Evolutionary conservation across 2,888 invertebrate genomes (phyloP), one percentile per base, ranked within the genome.

Genomic region (Mimachlamys varia): DNA sequence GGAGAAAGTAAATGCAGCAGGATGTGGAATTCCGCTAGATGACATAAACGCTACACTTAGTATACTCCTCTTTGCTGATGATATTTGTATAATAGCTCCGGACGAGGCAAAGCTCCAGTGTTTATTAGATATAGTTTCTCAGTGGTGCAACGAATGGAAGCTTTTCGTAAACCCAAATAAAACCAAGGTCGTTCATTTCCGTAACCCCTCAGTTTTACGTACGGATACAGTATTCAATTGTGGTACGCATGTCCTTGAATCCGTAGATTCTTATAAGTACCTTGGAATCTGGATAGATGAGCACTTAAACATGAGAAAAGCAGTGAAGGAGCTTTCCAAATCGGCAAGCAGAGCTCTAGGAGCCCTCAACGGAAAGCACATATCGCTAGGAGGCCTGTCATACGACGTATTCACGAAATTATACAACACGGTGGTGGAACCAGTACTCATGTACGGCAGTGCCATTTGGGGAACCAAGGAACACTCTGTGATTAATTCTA

Each of bases 231-330:
- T 44, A 91, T 12, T 53, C 12, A 15, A 88, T 44, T 49, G 87
- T 89, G n/a, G n/a, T n/a, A n/a, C n/a, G n/a, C n/a, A n/a, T n/a
- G n/a, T n/a, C n/a, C n/a, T n/a, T n/a, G n/a, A n/a, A n/a, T n/a
- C n/a, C n/a, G n/a, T n/a, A n/a, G n/a, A n/a, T 12, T 88, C 88
- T 33, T 91, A 92, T 33, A 92, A 91, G 53, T 92, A 92, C 87
- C 58, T 91, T 58, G 92, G 92, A 12, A 22, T 92, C 13, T 92
- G 91, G 92, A 89, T 92, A n/a, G 88, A 91, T 37, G 89, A 92
- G 62, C 88, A n/a, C 15, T 53, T 2, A 12, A 53, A 5, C 53
- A 19, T 53, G 5, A 53, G 15, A 53, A 53, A 53, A 10, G 53
- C 53, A 15, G 15, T 15, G 1, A 2, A 44, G n/a, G 88, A 92